Evolutionary conservation across 2,888 invertebrate species (phyloP).

Genomic region (Heteromurus nitidus): DNA sequence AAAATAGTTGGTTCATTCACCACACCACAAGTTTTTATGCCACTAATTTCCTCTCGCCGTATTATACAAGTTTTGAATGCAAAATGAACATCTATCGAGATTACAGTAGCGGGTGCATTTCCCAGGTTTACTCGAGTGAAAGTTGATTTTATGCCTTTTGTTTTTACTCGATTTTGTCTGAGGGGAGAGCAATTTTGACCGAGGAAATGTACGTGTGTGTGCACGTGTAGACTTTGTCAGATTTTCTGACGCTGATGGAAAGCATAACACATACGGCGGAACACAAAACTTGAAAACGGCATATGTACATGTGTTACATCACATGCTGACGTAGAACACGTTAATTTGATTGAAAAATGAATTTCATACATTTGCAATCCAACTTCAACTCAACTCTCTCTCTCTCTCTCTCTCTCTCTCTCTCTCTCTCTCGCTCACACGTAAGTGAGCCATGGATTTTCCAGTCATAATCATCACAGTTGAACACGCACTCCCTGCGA

Average conservation of each 20-base stretch:
- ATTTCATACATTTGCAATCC: slow-evolving; percentile 13
- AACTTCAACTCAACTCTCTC: no score
- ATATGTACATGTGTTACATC: background rate
- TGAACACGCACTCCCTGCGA: background rate
- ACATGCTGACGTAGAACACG: background rate
- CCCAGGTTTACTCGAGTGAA: no score
- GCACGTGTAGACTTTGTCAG: no score
- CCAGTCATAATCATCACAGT: background rate
- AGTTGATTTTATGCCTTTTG: slow-evolving; percentile 37
- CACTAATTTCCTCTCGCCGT: background rate
- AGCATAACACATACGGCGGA: no score
- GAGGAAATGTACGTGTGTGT: no score
- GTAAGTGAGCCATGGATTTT: no score
- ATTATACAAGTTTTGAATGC: background rate
- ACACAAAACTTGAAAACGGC: no score
- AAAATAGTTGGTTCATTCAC: background rate
- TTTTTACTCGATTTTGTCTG: no score
- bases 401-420: no score
- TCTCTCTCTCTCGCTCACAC: no score
- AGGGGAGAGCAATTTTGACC: no score
- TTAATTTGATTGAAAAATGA: slow-evolving; percentile 48
- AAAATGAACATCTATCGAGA: background rate
- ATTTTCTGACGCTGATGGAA: no score
- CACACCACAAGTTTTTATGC: background rate
- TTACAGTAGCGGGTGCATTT: background rate